These are phyloP conservation scores for Callinectes sapidus DNA, from an alignment of 2,888 invertebrate genomes.

Conservation along the genomic window DNA sequence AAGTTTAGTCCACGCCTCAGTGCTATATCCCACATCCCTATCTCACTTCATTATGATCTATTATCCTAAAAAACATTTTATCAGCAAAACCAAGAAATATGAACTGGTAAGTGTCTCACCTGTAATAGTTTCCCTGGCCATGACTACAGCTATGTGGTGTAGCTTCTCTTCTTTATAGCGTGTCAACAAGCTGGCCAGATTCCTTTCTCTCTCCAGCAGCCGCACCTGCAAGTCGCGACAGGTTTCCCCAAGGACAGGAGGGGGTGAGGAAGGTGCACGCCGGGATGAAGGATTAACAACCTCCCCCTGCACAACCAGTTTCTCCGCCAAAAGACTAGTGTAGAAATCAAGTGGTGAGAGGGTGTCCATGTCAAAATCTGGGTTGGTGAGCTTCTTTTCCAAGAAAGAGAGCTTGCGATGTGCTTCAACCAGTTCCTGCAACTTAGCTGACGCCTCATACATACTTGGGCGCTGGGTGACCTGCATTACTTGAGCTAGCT, in stretches of 20 bases:
- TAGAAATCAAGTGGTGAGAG: constrained; percentile 81
- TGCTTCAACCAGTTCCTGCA: constrained; percentile 72
- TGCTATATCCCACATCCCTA: not conserved
- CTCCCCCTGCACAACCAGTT: constrained; percentile 76
- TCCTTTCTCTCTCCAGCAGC: constrained; percentile 80
- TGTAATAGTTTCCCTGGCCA: constrained; percentile 83
- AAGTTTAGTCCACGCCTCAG: not conserved
- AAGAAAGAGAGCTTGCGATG: constrained; percentile 75
- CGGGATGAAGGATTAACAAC: constrained; percentile 73
- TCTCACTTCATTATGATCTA: not conserved
- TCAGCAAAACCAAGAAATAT: not conserved
- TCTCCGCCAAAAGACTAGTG: constrained; percentile 85
- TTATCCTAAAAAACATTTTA: not conserved
- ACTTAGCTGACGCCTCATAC: constrained; percentile 61
- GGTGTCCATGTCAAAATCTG: constrained; percentile 81
- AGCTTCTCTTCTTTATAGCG: constrained; percentile 84
- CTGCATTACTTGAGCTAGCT: constrained; percentile 76
- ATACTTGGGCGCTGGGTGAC: constrained; percentile 74
- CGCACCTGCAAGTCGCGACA: constrained; percentile 74
- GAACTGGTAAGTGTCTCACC: not conserved
- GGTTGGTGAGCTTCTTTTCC: constrained; percentile 74
- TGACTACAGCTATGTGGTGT: constrained; percentile 83
- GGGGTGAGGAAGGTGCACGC: constrained; percentile 13
- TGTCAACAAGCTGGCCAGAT: constrained; percentile 81
- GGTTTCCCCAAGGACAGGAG: constrained; percentile 56